A percentile compares a stretch with the other conserved stretches of the same genome.
phyloP scores from a whole-genome alignment of 2,888 invertebrate species.

The Rhamphomyia laevipes region DNA sequence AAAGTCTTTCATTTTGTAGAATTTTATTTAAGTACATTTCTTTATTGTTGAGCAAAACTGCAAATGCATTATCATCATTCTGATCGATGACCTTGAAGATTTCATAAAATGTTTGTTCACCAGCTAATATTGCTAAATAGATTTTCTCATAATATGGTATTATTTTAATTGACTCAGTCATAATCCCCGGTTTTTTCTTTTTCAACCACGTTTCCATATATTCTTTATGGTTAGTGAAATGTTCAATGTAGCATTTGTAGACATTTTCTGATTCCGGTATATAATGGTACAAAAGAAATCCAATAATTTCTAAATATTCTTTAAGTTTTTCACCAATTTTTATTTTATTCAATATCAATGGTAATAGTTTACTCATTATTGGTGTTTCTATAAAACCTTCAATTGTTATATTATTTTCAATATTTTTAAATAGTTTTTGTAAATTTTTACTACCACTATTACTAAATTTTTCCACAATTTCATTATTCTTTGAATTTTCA shows the following conservation, averaged over 20 bases:
- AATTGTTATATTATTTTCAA: conserved; percentile 32
- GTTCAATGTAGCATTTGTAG: conserved; percentile 17
- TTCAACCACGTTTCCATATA: conserved; percentile 24
- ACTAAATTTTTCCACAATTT: conserved; percentile 12
- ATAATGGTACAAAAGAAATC: conserved; percentile 29
- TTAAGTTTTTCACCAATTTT: conserved; percentile 23
- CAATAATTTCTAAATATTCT: conserved; percentile 37
- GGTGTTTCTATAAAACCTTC: conserved; percentile 30
- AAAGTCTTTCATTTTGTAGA: conserved; percentile 24
- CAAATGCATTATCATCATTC: conserved; percentile 10
- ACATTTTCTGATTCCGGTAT: conserved; percentile 25
- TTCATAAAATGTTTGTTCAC: conserved; percentile 14
- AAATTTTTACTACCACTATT: conserved; percentile 20
- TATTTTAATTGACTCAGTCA: conserved; percentile 4
- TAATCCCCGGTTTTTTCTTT: conserved; percentile 6
- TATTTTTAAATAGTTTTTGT: conserved; percentile 32
- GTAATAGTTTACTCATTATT: conserved; percentile 33
- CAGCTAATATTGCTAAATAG: conserved; percentile 17
- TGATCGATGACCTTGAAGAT: conserved; percentile 17
- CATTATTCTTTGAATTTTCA: conserved; percentile 22
- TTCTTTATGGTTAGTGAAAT: conserved; percentile 15
- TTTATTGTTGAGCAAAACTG: conserved; percentile 21
- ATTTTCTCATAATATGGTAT: conserved; percentile 22
- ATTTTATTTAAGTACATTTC: conserved; percentile 17
- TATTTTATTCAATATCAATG: conserved; percentile 30